Percentiles rank a stretch among this genome's conserved stretches.
Conservation (phyloP, 1,140 invertebrate species). For the Drosophila equinoxialis region DNA sequence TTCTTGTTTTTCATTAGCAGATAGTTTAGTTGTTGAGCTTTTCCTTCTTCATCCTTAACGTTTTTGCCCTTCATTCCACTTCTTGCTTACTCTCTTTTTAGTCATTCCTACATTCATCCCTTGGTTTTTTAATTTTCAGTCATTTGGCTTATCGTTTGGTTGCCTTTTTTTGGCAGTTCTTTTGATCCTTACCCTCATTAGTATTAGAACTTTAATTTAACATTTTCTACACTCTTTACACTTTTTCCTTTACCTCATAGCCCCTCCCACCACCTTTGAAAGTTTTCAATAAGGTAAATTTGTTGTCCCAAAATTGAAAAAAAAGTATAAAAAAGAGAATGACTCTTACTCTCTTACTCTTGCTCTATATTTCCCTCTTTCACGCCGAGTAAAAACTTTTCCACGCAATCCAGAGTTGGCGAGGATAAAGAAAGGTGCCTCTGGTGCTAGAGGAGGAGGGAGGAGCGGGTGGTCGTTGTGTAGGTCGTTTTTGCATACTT, state of each 20-base stretch:
- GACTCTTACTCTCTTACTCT: background rate
- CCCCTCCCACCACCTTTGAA: too few relatives aligned
- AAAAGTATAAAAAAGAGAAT: background rate
- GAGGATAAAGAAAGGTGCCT: background rate
- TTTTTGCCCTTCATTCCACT: background rate
- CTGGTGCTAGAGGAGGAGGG: background rate
- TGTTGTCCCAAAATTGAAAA: slow-evolving; percentile 5
- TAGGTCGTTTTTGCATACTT: slow-evolving; percentile 33
- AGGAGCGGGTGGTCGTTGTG: background rate
- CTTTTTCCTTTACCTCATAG: background rate
- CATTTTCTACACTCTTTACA: background rate
- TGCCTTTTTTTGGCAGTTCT: slow-evolving; percentile 11
- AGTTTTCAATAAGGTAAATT: slow-evolving; percentile 4
- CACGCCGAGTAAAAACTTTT: slow-evolving; percentile 12
- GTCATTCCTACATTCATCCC: background rate
- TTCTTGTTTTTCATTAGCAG: slow-evolving; percentile 71
- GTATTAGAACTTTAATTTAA: slow-evolving; percentile 11
- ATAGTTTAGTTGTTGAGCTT: slow-evolving; percentile 53
- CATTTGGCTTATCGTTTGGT: slow-evolving; percentile 5
- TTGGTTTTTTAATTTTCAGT: background rate
- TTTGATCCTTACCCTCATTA: slow-evolving; percentile 17
- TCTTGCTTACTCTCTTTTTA: background rate
- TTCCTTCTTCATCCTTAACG: background rate
- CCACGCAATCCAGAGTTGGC: background rate
- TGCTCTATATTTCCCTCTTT: background rate